Evolutionary conservation across 2,797 vertebrate species (phyloP).

Genomic region (Galagoides demidoff): DNA sequence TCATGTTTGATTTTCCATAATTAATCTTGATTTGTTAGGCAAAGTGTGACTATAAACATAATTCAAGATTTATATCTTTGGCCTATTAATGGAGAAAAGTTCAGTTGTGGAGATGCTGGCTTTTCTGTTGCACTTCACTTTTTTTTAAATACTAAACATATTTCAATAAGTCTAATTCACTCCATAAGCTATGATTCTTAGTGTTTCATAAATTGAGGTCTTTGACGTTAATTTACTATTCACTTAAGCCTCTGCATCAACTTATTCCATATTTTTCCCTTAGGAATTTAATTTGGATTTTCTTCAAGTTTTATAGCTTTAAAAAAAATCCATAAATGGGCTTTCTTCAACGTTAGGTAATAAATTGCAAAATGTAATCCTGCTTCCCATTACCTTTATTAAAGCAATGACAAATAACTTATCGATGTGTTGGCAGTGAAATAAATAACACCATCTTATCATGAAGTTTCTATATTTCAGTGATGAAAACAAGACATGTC

Average conservation of each 20-base stretch:
- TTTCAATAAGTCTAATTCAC: background rate
- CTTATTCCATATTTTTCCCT: background rate
- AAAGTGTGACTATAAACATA: background rate
- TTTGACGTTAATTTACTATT: background rate
- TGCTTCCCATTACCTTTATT: background rate
- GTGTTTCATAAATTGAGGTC: background rate
- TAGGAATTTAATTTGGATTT: background rate
- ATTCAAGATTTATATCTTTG: background rate
- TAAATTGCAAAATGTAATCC: background rate
- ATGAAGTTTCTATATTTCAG: background rate
- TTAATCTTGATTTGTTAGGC: background rate
- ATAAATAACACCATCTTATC: background rate
- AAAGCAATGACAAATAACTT: background rate
- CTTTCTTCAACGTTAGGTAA: background rate
- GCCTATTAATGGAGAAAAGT: background rate
- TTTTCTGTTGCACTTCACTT: background rate
- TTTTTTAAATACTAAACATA: background rate
- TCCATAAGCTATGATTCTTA: background rate
- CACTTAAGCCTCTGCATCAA: background rate
- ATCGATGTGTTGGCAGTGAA: background rate
- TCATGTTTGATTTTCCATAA: background rate
- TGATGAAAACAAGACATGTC: background rate
- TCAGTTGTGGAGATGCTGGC: background rate
- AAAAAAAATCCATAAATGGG: background rate
- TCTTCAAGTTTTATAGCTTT: background rate